Evolutionary conservation across 2,113 vertebrate species (phyloP).

Genomic region (Grus americana): DNA sequence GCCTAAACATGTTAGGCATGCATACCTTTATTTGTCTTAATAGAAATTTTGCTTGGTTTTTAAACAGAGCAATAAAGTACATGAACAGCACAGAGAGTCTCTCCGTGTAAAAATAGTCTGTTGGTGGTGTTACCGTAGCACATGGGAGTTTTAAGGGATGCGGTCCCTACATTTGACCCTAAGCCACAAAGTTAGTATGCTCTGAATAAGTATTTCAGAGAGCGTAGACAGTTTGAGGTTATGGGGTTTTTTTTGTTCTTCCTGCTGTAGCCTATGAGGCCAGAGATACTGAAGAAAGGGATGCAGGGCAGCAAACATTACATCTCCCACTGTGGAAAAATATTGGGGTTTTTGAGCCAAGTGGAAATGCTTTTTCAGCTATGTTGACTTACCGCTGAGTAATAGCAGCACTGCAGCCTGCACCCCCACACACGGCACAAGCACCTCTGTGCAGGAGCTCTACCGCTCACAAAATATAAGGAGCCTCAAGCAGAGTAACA

Average conservation of each 20-base stretch:
- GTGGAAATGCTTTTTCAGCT: constrained; percentile 64
- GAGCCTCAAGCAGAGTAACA: neutral
- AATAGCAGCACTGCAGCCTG: constrained; percentile 18
- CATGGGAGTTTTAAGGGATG: neutral
- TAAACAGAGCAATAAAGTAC: neutral
- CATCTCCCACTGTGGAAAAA: constrained; percentile 46
- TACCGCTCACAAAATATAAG: neutral
- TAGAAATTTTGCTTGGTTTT: neutral
- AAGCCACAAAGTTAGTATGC: neutral
- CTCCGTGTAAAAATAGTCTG: neutral
- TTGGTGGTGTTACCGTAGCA: neutral
- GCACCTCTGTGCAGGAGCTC: neutral
- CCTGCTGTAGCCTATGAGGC: neutral
- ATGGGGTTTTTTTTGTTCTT: neutral
- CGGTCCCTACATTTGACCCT: neutral
- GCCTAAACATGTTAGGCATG: neutral
- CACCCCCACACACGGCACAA: neutral
- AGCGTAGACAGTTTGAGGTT: neutral
- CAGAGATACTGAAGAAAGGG: neutral
- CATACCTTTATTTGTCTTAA: neutral
- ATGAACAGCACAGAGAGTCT: neutral
- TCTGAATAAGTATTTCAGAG: neutral
- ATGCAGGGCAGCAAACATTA: neutral
- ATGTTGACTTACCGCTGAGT: constrained; percentile 52
- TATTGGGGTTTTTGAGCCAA: constrained; percentile 52